Conservation (phyloP, 2,113 vertebrate species). For the Menidia beryllina region DNA sequence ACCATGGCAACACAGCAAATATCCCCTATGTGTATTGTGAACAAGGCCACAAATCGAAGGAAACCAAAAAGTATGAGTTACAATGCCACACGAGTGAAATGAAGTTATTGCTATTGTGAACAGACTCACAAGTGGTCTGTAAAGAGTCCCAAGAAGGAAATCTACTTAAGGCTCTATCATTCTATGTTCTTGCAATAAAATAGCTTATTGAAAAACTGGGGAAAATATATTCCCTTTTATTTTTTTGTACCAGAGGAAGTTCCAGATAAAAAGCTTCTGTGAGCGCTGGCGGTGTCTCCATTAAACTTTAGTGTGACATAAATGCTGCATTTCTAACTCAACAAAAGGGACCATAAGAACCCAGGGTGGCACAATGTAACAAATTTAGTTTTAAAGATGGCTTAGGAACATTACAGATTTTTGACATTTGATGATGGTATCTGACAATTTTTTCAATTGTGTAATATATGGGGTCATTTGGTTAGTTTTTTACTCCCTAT, state of each 20-base stretch:
- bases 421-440: too few species aligned
- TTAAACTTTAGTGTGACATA: background rate
- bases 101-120: slow-evolving; percentile 31
- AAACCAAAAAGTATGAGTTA: slow-evolving; percentile 8
- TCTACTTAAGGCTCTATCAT: slow-evolving; percentile 17
- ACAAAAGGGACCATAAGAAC: slow-evolving; percentile 25
- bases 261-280: background rate
- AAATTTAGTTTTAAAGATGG: too few species aligned
- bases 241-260: background rate
- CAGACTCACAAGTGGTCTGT: slow-evolving; percentile 28
- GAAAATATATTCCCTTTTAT: background rate
- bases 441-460: too few species aligned
- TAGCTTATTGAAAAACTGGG: background rate
- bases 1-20: slow-evolving; percentile 64
- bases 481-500: too few species aligned
- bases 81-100: slow-evolving; percentile 34
- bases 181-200: slow-evolving; percentile 26
- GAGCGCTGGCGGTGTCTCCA: background rate
- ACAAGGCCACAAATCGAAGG: slow-evolving; percentile 26
- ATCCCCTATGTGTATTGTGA: slow-evolving; percentile 44
- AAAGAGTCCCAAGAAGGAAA: slow-evolving; percentile 14
- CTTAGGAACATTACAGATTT: too few species aligned
- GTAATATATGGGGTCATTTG: too few species aligned
- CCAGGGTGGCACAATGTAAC: too few species aligned
- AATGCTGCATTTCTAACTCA: slow-evolving; percentile 18